Base-by-base conservation (phyloP, 2,888 invertebrate genomes). In the Aelia acuminata region DNA sequence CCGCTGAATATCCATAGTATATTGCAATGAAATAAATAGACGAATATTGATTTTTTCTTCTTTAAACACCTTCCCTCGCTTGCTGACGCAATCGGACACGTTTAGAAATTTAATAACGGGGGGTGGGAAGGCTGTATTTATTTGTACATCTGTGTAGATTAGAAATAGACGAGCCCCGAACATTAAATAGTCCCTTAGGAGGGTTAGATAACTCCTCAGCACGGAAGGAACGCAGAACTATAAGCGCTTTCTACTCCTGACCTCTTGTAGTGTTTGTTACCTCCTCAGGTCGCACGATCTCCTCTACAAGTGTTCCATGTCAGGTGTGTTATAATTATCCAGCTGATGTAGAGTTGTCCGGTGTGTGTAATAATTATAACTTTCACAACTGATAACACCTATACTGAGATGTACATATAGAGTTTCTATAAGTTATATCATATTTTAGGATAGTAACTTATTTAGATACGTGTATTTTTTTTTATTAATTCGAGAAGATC, bases 261-360 rank as follows among this genome's bases (percentile, higher is more conserved):
- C 63, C 63, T 70, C 63, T 70, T 70, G 63, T 31, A 35, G 31
- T 70, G 63, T 70, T 70, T 31, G 63, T 70, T 70, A n/a, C 57
- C n/a, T 31, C 63, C 8, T 5, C 63, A 35, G 35, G 63, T 70
- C 63, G 20, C 63, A 70, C 63, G 63, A 70, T 35, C 63, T 70
- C 63, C 7, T 5, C 18, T 35, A 53, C 26, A 1, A 26, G 26
- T 26, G 26, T 70, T 20, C 22, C n/a, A n/a, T 53, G 22, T 70
- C 35, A 35, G 63, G 13, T 18, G 31, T 70, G 31, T 35, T 35
- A 70, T 70, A 70, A 70, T 70, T 70, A 70, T 20, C 63, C 10
- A 1, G 31, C 11, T 57, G 11, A 26, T n/a, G 22, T 53, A 7
- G 26, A 13, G 57, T 26, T 0, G 11, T 35, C 31, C 4, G 31